Evolutionary conservation across 2,113 vertebrate species (phyloP).

Genomic region (Emydura subglobosa): DNA sequence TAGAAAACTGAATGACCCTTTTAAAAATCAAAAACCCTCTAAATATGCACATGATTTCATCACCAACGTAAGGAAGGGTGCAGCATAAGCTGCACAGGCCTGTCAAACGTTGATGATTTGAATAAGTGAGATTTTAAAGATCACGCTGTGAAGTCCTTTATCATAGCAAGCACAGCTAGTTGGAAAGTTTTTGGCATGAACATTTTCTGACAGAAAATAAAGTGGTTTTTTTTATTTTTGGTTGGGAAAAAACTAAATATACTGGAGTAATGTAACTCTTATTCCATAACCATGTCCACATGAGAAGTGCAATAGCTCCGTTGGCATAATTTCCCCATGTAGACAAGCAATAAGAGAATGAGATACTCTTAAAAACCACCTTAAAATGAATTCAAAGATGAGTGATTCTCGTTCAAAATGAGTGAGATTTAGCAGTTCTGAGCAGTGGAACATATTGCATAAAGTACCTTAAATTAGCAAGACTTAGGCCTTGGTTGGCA

Average conservation of each 20-base stretch:
- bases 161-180: background rate
- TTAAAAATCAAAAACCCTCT: background rate
- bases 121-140: background rate
- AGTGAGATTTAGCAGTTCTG: background rate
- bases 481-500: background rate
- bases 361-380: background rate
- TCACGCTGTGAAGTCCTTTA: background rate
- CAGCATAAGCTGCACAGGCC: background rate
- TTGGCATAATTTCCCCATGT: background rate
- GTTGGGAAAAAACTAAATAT: background rate
- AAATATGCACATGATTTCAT: background rate
- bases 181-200: background rate
- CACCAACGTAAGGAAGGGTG: background rate
- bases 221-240: background rate
- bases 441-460: background rate
- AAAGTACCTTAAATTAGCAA: background rate
- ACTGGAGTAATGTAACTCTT: background rate
- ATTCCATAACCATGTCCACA: fast-evolving
- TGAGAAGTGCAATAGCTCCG: background rate
- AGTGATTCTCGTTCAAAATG: background rate
- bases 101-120: background rate
- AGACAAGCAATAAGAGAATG: background rate
- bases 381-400: background rate
- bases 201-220: background rate
- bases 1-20: background rate